Conservation (phyloP, 2,797 vertebrate genomes). For the Danio tinwini region DNA sequence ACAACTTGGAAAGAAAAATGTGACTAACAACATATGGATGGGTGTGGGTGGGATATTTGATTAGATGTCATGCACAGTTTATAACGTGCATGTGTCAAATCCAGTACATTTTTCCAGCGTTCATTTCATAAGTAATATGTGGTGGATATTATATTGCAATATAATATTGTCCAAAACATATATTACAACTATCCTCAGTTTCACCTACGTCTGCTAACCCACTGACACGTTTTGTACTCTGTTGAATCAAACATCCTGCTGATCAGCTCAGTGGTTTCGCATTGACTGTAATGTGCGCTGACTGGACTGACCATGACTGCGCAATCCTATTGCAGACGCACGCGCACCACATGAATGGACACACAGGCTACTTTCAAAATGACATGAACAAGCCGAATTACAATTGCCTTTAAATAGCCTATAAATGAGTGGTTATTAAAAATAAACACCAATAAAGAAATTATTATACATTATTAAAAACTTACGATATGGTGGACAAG, state of each 20-base stretch:
- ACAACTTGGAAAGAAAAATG: neutral
- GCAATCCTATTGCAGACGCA: slow-evolving; percentile 54
- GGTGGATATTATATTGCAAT: neutral
- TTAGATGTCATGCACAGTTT: neutral
- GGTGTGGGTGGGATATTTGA: neutral
- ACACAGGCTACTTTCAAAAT: slow-evolving; percentile 17
- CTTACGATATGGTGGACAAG: slow-evolving; percentile 22
- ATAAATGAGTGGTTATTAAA: neutral
- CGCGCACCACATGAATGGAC: neutral
- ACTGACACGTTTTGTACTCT: slow-evolving; percentile 52
- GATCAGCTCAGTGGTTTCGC: slow-evolving; percentile 57
- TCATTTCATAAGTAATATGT: neutral
- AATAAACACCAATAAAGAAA: neutral
- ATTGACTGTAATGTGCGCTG: slow-evolving; percentile 46
- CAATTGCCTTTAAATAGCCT: neutral
- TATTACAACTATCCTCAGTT: neutral
- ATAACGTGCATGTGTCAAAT: no score
- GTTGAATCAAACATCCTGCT: slow-evolving; percentile 42
- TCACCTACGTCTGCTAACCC: slow-evolving; percentile 50
- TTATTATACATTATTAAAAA: no score
- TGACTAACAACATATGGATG: neutral
- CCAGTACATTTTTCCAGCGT: neutral
- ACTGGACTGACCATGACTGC: slow-evolving; percentile 63
- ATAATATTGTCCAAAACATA: neutral
- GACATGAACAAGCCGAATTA: neutral